Evolutionary conservation across 2,888 invertebrate genomes (phyloP), one percentile per base, ranked within the genome.

Genomic region (Meganola albula): DNA sequence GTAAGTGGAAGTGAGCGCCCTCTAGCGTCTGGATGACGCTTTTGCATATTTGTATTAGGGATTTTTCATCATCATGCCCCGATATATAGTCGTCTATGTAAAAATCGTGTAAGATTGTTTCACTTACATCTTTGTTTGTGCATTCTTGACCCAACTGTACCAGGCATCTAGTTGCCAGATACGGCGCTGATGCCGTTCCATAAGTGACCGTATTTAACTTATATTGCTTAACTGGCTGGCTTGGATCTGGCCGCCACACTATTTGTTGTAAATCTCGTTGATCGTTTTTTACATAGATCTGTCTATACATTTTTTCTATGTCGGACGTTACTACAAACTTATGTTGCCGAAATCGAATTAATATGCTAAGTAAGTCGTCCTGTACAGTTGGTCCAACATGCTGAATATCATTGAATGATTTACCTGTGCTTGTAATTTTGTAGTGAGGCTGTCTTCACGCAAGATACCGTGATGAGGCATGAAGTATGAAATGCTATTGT

Each of bases 321-420:
- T 40, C 36, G 5, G 28, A 21, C 5, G 25, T 26, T 2, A 40
- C 5, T 5, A 33, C 36, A 24, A 11, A 29, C 6, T 27, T 33
- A 16, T 40, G 31, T 10, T 40, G 33, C 6, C 31, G 13, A 12
- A 36, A 36, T 7, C 33, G 25, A 9, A 37, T 8, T 7, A 33
- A 18, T 7, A 33, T 37, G 4, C 14, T 26, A 10, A 33, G 18
- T 18, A 40, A 27, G n/a, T 20, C 21, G 16, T 40, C 36, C 24
- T 40, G 40, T 9, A 40, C 13, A 9, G 9, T 23, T 4, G 37
- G 37, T 3, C 30, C 37, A 5, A 28, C 28, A 24, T 11, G 20
- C n/a, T 28, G 25, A 7, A 32, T 12, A 6, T 24, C 31, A 21
- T 23, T 37, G 1, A 34, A 13, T n/a, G 28, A 34, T 4, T 12